phyloP scores from a whole-genome alignment of 1,140 invertebrate species.

The Lordiphosa collinella region DNA sequence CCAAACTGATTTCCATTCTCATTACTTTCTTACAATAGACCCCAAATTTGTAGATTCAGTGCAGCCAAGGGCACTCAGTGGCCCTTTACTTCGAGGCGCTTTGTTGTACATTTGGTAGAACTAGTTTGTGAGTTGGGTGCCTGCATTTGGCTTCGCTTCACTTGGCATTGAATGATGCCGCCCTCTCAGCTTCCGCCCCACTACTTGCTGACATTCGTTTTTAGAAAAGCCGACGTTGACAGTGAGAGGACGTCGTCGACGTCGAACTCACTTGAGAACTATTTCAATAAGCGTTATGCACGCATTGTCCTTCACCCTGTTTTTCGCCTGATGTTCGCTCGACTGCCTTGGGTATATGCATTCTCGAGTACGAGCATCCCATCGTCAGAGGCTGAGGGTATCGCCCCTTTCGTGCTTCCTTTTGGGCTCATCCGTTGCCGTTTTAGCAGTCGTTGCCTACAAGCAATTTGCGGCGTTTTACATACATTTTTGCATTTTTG shows the following conservation, averaged over 20 bases:
- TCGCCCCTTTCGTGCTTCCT: constrained; percentile 18
- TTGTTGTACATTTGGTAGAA: too few relatives aligned
- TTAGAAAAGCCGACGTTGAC: constrained; percentile 31
- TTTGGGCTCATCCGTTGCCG: constrained; percentile 24
- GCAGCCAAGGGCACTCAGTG: too few relatives aligned
- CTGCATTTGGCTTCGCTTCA: constrained; percentile 17
- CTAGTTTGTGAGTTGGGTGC: too few relatives aligned
- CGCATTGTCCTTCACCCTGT: constrained; percentile 74
- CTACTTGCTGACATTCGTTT: constrained; percentile 13
- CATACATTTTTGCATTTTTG: constrained; percentile 36
- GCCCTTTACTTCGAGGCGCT: too few relatives aligned
- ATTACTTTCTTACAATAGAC: too few relatives aligned
- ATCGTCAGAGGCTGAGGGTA: too few relatives aligned
- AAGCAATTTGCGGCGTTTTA: constrained; percentile 62
- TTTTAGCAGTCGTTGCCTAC: constrained; percentile 34
- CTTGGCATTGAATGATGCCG: constrained; percentile 19
- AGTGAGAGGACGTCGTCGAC: constrained; percentile 40
- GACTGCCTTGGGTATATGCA: too few relatives aligned
- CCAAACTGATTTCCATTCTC: too few relatives aligned
- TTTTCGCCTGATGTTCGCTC: constrained; percentile 30
- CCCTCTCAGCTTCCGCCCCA: neutral
- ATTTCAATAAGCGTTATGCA: constrained; percentile 75
- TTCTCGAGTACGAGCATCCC: too few relatives aligned
- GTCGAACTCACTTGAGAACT: constrained; percentile 72
- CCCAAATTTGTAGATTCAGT: too few relatives aligned